A percentile compares a stretch with the other conserved stretches of the same genome.
phyloP scores from a whole-genome alignment of 2,113 vertebrate species.

The Sphyrna mokarran region DNA sequence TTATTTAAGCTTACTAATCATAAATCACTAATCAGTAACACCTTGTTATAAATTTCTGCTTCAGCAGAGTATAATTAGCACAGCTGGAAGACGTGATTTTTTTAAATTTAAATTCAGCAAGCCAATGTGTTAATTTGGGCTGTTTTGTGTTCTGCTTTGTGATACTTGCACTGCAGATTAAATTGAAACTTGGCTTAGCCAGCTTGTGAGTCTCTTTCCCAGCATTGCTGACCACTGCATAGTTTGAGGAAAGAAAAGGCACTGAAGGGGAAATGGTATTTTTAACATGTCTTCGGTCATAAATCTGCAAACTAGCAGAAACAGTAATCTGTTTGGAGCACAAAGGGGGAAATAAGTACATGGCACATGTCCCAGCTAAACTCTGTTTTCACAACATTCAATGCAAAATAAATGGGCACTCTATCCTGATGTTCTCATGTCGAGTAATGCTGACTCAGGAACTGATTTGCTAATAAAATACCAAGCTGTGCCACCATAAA shows the following conservation, averaged over 20 bases:
- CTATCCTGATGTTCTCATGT: conserved; percentile 48
- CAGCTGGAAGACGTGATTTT: not conserved
- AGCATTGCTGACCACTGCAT: conserved; percentile 28
- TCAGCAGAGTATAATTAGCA: not conserved
- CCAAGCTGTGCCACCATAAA: conserved; percentile 47
- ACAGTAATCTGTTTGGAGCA: conserved; percentile 29
- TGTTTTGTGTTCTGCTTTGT: not conserved
- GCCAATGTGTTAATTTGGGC: not conserved
- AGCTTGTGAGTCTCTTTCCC: not conserved
- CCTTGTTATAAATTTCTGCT: not conserved
- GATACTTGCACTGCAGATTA: not conserved
- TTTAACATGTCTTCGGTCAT: conserved; percentile 19
- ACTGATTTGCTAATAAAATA: conserved; percentile 50
- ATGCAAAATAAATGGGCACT: conserved; percentile 56
- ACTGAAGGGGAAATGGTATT: conserved; percentile 24
- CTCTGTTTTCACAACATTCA: conserved; percentile 47
- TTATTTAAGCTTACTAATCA: not conserved
- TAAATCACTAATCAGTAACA: not conserved
- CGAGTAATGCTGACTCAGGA: conserved; percentile 56
- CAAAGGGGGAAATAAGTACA: conserved; percentile 47
- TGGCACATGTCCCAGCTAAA: conserved; percentile 49
- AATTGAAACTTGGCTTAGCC: not conserved
- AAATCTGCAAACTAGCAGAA: conserved; percentile 28
- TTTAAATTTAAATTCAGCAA: not conserved
- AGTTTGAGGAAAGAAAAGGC: conserved; percentile 20